Conservation (phyloP, 1,140 invertebrate species). For the Polyergus mexicanus region DNA sequence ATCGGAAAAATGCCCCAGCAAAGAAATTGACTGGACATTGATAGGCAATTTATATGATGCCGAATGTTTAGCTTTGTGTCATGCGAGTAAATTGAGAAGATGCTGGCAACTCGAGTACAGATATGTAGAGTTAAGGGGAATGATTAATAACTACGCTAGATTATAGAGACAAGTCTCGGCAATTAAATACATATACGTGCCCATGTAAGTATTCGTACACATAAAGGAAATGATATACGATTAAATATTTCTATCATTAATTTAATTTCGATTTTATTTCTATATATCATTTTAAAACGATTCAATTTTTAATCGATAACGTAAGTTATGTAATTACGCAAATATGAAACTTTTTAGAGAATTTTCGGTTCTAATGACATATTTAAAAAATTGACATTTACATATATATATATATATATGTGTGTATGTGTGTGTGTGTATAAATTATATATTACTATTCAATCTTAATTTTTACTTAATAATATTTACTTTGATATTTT, state of each 20-base stretch:
- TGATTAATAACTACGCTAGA: constrained; percentile 1
- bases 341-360: background rate
- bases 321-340: background rate
- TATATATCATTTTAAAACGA: no score
- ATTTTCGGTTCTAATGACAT: background rate
- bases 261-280: no score
- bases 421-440: background rate
- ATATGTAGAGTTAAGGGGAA: background rate
- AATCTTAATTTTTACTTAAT: no score
- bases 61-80: background rate
- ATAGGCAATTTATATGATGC: background rate
- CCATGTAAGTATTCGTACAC: background rate
- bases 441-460: no score
- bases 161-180: background rate
- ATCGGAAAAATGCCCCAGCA: constrained; percentile 4
- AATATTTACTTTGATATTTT: no score
- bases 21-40: background rate
- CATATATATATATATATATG: no score
- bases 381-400: background rate
- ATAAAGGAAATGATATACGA: background rate
- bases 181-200: constrained; percentile 9
- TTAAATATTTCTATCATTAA: no score
- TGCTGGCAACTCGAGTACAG: background rate
- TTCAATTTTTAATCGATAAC: background rate
- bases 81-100: background rate